Evolutionary conservation across 2,797 vertebrate genomes (phyloP).

Genomic region (Pteronotus mesoamericanus): DNA sequence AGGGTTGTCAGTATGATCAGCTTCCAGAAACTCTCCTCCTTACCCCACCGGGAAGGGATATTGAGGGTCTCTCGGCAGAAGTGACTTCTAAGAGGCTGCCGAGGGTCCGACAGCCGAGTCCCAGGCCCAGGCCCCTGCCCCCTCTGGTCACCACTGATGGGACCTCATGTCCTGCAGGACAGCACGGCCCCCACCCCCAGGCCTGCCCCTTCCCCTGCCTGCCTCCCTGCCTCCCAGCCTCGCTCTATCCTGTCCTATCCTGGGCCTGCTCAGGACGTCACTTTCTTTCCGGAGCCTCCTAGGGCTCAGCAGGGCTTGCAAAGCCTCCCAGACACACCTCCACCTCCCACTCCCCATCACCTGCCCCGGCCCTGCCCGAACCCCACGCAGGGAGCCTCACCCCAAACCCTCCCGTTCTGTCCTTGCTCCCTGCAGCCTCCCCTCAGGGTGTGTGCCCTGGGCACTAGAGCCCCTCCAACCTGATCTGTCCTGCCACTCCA

Average conservation of each 20-base stretch:
- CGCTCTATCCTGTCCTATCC: neutral
- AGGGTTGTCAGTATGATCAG: too few relatives aligned
- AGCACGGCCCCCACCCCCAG: neutral
- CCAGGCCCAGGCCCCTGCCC: neutral
- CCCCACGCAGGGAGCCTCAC: neutral
- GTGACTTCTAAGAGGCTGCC: too few relatives aligned
- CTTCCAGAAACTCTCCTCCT: too few relatives aligned
- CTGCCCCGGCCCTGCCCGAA: too few relatives aligned
- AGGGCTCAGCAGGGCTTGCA: neutral
- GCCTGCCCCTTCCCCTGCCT: fast-evolving
- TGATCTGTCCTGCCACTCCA: neutral
- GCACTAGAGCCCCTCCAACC: neutral
- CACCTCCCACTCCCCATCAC: fast-evolving
- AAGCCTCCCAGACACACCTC: neutral
- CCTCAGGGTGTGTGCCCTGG: neutral
- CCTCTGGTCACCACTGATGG: fast-evolving
- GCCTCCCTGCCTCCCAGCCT: fast-evolving
- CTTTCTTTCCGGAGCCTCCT: neutral
- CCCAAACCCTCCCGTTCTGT: neutral
- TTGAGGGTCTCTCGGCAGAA: too few relatives aligned
- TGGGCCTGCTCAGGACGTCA: fast-evolving
- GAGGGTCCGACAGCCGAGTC: fast-evolving
- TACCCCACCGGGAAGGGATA: too few relatives aligned
- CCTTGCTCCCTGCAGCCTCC: neutral
- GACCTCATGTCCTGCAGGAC: too few relatives aligned